Conservation (phyloP, 92 coral and sea anemone genomes). For the Muricea muricata region DNA sequence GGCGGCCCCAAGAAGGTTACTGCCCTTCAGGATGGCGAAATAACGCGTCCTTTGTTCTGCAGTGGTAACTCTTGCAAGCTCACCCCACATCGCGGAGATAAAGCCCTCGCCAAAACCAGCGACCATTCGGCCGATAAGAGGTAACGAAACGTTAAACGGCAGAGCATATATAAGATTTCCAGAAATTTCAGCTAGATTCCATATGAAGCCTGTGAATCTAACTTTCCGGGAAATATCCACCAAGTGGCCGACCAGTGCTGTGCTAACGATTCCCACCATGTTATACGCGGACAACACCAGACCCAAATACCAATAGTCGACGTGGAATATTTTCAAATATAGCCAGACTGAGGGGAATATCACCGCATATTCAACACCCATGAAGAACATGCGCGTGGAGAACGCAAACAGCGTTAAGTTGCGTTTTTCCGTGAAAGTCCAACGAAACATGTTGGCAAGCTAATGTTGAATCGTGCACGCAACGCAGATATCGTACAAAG, state of each 20-base stretch:
- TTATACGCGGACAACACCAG: background rate
- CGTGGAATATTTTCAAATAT: slow-evolving; percentile 18
- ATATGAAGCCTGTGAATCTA: background rate
- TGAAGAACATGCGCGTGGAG: background rate
- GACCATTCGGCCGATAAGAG: background rate
- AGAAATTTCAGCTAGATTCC: slow-evolving; percentile 1
- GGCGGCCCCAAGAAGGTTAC: background rate
- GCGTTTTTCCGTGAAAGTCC: slow-evolving; percentile 1
- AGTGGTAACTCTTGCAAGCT: slow-evolving; percentile 16
- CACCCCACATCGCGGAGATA: slow-evolving; percentile 1
- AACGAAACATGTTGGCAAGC: background rate
- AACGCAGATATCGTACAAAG: background rate
- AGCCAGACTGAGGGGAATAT: slow-evolving; percentile 13
- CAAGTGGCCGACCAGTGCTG: background rate
- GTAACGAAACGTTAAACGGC: slow-evolving; percentile 3
- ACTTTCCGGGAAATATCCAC: background rate
- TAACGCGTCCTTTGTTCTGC: background rate
- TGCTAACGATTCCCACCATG: slow-evolving; percentile 2
- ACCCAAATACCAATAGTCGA: background rate
- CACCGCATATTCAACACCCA: slow-evolving; percentile 20
- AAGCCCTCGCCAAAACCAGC: slow-evolving; percentile 11
- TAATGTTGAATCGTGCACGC: background rate
- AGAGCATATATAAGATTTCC: slow-evolving; percentile 12
- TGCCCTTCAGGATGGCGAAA: slow-evolving; percentile 3
- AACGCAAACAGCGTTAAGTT: slow-evolving; percentile 2